Evolutionary conservation across 2,113 vertebrate species (phyloP).

Genomic region (Anolis sagrei): DNA sequence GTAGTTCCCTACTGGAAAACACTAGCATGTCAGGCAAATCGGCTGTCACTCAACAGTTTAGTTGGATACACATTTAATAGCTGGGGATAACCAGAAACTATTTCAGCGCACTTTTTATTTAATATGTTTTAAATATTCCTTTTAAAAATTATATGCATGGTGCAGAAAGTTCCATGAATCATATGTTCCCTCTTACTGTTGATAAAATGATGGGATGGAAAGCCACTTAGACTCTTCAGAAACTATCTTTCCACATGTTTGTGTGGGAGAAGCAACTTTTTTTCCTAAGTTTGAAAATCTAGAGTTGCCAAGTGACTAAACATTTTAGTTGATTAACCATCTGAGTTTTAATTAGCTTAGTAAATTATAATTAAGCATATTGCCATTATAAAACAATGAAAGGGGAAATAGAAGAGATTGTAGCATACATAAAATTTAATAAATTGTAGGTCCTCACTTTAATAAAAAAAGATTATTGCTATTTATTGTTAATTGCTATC

Average conservation of each 20-base stretch:
- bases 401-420: too few relatives aligned
- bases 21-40: not conserved
- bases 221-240: not conserved
- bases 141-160: not conserved
- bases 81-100: not conserved
- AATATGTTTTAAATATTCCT: not conserved
- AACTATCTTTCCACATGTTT: not conserved
- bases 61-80: not conserved
- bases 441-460: too few relatives aligned
- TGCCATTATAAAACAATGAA: too few relatives aligned
- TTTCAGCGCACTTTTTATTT: not conserved
- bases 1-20: too few relatives aligned
- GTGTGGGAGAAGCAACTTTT: not conserved
- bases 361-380: not conserved
- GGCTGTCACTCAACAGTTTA: not conserved
- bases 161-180: not conserved
- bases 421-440: too few relatives aligned
- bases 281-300: slow-evolving; percentile 7
- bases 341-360: not conserved
- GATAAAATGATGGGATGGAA: not conserved
- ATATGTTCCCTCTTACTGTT: not conserved
- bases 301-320: slow-evolving; percentile 7
- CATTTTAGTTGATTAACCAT: not conserved
- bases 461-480: too few relatives aligned
- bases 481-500: too few relatives aligned